These are phyloP conservation scores for Pavo muticus DNA, from an alignment of 2,113 vertebrate genomes.

Conservation along the genomic window DNA sequence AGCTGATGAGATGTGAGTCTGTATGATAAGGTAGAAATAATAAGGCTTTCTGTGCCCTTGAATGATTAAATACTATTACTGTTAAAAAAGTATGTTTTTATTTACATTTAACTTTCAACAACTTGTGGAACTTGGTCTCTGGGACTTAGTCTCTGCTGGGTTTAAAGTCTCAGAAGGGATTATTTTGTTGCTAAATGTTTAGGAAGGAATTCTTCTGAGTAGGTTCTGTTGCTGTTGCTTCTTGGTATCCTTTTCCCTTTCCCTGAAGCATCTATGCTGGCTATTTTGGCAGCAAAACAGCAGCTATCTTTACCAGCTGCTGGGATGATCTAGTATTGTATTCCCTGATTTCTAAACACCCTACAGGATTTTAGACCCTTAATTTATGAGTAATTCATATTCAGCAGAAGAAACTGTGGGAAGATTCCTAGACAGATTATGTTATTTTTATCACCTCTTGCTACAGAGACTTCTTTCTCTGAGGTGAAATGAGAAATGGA, in stretches of 20 bases:
- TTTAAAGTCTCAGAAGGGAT: neutral
- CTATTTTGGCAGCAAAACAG: neutral
- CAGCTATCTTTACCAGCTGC: neutral
- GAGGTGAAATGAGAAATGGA: neutral
- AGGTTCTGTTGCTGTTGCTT: neutral
- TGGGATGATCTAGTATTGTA: neutral
- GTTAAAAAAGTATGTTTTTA: neutral
- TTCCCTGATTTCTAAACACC: neutral
- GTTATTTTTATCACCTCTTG: neutral
- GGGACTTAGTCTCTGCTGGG: neutral
- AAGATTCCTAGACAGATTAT: neutral
- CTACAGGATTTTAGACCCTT: neutral
- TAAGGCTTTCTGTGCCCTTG: neutral
- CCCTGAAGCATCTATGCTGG: neutral
- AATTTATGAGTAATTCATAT: neutral
- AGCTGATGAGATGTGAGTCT: neutral
- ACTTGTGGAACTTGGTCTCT: neutral
- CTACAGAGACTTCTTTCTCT: neutral
- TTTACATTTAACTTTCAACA: neutral
- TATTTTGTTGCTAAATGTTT: neutral
- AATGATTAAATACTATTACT: neutral
- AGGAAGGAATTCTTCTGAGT: neutral
- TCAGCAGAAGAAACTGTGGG: neutral
- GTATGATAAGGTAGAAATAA: neutral
- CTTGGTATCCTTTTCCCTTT: neutral